A percentile compares a stretch with the other conserved stretches of the same genome.
Evolutionary conservation across 1,140 invertebrate genomes (phyloP).

Genomic region (Streblospio benedicti): DNA sequence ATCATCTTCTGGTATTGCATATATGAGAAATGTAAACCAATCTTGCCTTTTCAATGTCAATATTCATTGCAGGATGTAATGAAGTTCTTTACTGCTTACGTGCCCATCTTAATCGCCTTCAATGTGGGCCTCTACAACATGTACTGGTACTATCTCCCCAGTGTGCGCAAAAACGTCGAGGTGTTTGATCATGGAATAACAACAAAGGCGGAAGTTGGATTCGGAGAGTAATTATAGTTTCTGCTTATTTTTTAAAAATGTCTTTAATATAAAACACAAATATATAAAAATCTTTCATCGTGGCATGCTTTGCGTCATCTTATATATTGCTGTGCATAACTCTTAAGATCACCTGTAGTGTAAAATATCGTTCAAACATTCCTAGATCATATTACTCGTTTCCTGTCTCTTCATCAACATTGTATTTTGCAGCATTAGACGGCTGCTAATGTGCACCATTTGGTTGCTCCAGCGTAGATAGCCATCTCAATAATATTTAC

Average conservation of each 20-base stretch:
- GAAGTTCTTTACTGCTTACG: conserved; percentile 23
- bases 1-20: no score
- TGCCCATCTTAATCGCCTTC: conserved; percentile 22
- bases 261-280: neutral
- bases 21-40: no score
- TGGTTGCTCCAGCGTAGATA: no score
- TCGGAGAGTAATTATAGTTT: conserved; percentile 19
- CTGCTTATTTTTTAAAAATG: neutral
- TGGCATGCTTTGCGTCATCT: no score
- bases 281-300: no score
- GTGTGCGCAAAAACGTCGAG: conserved; percentile 18
- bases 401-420: no score
- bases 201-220: conserved; percentile 20
- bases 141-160: conserved; percentile 22
- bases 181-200: conserved; percentile 7
- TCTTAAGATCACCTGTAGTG: neutral
- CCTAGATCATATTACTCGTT: no score
- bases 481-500: no score
- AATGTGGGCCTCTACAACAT: conserved; percentile 25
- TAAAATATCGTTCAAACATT: no score
- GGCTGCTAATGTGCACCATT: no score
- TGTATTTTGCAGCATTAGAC: no score
- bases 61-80: conserved; percentile 20
- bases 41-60: neutral
- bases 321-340: no score